phyloP scores from a whole-genome alignment of 2,888 invertebrate genomes.

The Sarcophaga subvicina region DNA sequence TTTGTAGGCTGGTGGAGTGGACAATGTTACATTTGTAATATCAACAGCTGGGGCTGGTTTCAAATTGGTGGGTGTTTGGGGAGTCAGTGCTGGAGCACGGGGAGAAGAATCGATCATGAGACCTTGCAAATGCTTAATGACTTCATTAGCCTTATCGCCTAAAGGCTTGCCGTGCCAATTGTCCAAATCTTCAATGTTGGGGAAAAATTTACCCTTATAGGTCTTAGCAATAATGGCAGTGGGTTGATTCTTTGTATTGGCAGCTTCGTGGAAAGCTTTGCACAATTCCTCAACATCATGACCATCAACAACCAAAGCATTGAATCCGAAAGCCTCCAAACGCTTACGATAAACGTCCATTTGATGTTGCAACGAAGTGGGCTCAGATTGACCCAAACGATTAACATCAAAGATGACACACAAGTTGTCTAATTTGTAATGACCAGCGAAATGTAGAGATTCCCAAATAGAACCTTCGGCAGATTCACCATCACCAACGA shows the following conservation, averaged over 20 bases:
- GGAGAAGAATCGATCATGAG: constrained; percentile 78
- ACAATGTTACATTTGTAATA: constrained; percentile 88
- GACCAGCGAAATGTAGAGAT: constrained; percentile 96
- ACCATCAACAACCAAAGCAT: constrained; percentile 96
- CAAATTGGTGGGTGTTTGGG: constrained; percentile 85
- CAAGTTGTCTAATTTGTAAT: constrained; percentile 97
- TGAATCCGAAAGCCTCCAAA: constrained; percentile 94
- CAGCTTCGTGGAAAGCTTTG: constrained; percentile 93
- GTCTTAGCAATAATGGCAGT: constrained; percentile 98
- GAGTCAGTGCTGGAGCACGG: constrained; percentile 83
- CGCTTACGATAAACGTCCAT: constrained; percentile 91
- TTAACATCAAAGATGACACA: constrained; percentile 99
- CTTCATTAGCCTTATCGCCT: constrained; percentile 89
- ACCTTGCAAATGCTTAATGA: constrained; percentile 86
- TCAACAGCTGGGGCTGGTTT: constrained; percentile 89
- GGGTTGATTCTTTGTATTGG: constrained; percentile 89
- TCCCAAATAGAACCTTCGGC: constrained; percentile 99
- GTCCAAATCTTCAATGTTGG: constrained; percentile 94
- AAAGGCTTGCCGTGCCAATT: constrained; percentile 99
- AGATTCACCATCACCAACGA: constrained; percentile 99
- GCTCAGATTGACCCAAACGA: constrained; percentile 97
- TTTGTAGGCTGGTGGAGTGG: constrained; percentile 92
- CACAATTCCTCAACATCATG: constrained; percentile 96
- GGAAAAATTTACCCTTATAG: constrained; percentile 95
- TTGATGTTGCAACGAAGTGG: constrained; percentile 96